phyloP scores from a whole-genome alignment of 2,888 invertebrate genomes.

The Himalopsyche tibetana region DNA sequence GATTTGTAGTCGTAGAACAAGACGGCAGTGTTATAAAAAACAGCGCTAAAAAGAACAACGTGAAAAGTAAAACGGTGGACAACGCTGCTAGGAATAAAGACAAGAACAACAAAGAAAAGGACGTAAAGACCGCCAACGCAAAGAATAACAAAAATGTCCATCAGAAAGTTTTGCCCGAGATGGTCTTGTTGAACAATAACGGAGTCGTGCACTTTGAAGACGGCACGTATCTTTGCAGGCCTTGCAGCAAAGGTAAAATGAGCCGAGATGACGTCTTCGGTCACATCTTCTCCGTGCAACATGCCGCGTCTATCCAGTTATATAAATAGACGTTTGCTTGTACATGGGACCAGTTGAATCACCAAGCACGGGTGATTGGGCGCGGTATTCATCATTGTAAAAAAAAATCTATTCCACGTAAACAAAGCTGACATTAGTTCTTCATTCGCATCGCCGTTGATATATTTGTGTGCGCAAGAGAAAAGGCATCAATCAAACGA shows the following conservation, averaged over 20 bases:
- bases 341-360: no score
- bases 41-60: constrained; percentile 17
- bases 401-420: no score
- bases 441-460: no score
- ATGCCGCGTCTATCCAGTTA: not conserved
- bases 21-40: not conserved
- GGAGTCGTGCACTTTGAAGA: not conserved
- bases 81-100: not conserved
- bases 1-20: not conserved
- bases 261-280: not conserved
- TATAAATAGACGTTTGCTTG: no score
- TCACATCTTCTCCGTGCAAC: not conserved
- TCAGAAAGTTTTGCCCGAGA: not conserved
- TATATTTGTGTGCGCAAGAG: no score
- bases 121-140: not conserved
- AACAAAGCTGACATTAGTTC: no score
- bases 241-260: not conserved
- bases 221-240: not conserved
- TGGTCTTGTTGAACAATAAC: not conserved
- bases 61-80: not conserved
- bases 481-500: no score
- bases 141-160: not conserved
- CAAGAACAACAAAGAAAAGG: not conserved
- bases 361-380: no score
- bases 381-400: no score